These are phyloP conservation scores for Euwallacea similis DNA, from an alignment of 1,140 invertebrate species.

Conservation along the genomic window DNA sequence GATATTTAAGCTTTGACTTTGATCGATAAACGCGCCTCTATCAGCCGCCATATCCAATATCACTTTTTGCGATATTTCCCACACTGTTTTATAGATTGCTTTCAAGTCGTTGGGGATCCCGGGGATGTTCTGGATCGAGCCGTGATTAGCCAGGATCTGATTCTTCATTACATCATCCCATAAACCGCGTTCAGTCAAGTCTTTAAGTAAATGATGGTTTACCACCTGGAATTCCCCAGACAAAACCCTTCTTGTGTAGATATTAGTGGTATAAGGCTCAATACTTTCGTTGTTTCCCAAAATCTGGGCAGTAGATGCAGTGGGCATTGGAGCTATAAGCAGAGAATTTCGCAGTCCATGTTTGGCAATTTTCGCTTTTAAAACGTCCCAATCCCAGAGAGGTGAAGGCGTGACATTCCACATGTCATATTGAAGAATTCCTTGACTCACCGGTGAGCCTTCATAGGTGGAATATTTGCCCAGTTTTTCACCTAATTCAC, in stretches of 20 bases:
- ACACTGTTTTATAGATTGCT: conserved; percentile 95
- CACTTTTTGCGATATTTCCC: conserved; percentile 96
- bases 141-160: conserved; percentile 85
- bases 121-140: conserved; percentile 92
- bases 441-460: conserved; percentile 84
- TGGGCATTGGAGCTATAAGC: conserved; percentile 97
- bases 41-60: conserved; percentile 98
- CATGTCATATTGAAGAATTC: conserved; percentile 98
- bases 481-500: conserved; percentile 85
- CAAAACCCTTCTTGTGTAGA: conserved; percentile 91
- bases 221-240: conserved; percentile 77
- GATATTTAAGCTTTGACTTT: conserved; percentile 96
- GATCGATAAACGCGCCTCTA: conserved; percentile 96
- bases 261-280: conserved; percentile 98
- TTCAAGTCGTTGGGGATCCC: conserved; percentile 89
- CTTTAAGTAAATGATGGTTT: conserved; percentile 93
- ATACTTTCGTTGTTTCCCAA: conserved; percentile 98
- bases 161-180: conserved; percentile 99
- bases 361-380: conserved; percentile 87
- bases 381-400: conserved; percentile 85
- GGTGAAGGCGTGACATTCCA: conserved; percentile 89
- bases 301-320: conserved; percentile 98
- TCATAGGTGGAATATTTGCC: conserved; percentile 91
- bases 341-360: conserved; percentile 94
- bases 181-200: conserved; percentile 86